phyloP scores from a whole-genome alignment of 2,113 vertebrate genomes.

The Tympanuchus pallidicinctus region DNA sequence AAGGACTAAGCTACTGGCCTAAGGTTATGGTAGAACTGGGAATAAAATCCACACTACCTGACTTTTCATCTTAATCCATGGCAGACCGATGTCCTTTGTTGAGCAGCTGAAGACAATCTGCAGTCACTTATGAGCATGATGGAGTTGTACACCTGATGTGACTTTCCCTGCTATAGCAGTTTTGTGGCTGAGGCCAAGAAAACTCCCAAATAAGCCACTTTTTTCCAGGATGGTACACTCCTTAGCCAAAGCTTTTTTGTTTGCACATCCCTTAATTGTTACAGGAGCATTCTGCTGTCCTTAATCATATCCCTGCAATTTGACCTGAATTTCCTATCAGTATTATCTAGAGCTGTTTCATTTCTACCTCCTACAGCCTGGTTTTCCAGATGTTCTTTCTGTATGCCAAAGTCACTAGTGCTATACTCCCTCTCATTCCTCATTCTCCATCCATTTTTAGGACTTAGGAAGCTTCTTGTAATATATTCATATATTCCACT shows the following conservation, averaged over 20 bases:
- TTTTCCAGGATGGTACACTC: not conserved
- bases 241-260: conserved; percentile 39
- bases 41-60: not conserved
- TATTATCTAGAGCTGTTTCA: conserved; percentile 31
- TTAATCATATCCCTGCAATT: conserved; percentile 65
- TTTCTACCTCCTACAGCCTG: conserved; percentile 44
- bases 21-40: not conserved
- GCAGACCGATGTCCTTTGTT: not conserved
- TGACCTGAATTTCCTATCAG: conserved; percentile 61
- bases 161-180: not conserved
- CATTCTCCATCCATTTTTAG: not conserved
- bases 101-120: not conserved
- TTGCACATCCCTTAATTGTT: conserved; percentile 67
- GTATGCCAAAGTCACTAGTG: conserved; percentile 23
- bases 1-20: conserved; percentile 8
- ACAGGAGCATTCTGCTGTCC: conserved; percentile 60
- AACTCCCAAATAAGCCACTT: not conserved
- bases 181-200: not conserved
- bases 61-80: not conserved
- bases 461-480: not conserved
- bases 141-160: not conserved
- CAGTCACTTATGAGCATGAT: not conserved
- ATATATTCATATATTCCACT: not conserved
- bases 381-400: conserved; percentile 59
- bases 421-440: conserved; percentile 9